Percentiles rank a stretch among this genome's conserved stretches.
Evolutionary conservation across 2,113 vertebrate species (phyloP).

Genomic region (Corythornis cristatus): DNA sequence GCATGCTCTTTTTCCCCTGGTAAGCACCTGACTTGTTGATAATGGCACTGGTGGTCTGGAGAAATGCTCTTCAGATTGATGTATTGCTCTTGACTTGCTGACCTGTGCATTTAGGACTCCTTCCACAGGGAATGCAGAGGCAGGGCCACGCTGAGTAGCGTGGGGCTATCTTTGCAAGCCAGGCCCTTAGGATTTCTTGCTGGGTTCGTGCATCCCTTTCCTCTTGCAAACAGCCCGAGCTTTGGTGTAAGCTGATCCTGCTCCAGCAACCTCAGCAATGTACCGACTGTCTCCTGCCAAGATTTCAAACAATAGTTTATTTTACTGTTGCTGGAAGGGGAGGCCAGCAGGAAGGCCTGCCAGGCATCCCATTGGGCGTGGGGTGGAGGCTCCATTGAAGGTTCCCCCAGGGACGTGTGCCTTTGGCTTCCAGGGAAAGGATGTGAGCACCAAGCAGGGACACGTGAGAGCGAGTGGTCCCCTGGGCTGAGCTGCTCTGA

Average conservation of each 20-base stretch:
- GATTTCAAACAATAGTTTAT: conserved; percentile 35
- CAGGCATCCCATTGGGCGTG: background rate
- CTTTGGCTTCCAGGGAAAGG: background rate
- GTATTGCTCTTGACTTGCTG: background rate
- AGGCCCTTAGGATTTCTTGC: background rate
- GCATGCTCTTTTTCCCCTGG: background rate
- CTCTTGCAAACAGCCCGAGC: background rate
- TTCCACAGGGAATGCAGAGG: background rate
- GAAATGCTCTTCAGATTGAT: background rate
- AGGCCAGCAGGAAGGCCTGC: conserved; percentile 8
- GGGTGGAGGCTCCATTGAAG: background rate
- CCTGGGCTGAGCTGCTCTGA: background rate
- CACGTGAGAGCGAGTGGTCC: background rate
- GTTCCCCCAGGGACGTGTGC: background rate
- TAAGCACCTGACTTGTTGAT: background rate
- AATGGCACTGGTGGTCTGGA: background rate
- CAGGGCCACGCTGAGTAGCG: background rate
- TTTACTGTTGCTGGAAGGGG: conserved; percentile 35
- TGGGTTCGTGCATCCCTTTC: background rate
- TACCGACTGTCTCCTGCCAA: background rate
- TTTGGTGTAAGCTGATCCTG: background rate
- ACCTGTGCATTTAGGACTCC: background rate
- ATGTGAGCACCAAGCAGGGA: background rate
- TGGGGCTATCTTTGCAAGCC: background rate
- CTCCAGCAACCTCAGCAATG: conserved; percentile 1